Percentiles rank a stretch among this genome's conserved stretches.
These are phyloP conservation scores for Strix aluco DNA, from an alignment of 2,113 vertebrate genomes.

Conservation along the genomic window DNA sequence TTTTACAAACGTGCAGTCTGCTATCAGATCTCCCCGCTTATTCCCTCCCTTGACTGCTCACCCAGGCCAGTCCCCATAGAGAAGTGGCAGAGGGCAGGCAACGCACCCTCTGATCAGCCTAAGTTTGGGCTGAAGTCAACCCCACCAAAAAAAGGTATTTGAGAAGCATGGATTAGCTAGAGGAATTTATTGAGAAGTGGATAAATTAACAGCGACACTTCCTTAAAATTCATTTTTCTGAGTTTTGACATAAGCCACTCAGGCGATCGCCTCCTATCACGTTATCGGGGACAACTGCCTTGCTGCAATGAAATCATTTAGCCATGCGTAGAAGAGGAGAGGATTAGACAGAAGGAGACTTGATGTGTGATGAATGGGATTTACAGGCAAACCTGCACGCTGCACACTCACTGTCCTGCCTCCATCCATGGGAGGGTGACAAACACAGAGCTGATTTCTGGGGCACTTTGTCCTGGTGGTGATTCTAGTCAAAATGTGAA, in stretches of 20 bases:
- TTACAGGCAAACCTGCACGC: not conserved
- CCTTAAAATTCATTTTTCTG: not conserved
- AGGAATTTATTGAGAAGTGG: not conserved
- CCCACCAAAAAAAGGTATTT: not conserved
- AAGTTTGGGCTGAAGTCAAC: not conserved
- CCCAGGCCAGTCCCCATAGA: not conserved
- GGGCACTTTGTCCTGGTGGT: not conserved
- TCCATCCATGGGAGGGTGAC: not conserved
- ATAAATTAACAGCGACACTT: not conserved
- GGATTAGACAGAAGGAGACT: conserved; percentile 3
- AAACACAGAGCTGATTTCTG: not conserved
- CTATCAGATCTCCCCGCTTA: not conserved
- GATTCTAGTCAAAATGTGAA: not conserved
- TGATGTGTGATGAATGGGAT: conserved; percentile 17
- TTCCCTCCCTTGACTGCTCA: not conserved
- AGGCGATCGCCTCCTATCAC: not conserved
- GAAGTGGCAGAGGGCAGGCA: not conserved
- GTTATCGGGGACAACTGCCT: not conserved
- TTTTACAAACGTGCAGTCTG: not conserved
- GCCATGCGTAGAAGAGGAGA: not conserved
- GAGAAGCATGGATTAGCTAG: not conserved
- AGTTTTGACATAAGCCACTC: not conserved
- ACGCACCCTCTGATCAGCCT: not conserved
- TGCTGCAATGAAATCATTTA: conserved; percentile 22
- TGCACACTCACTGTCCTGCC: not conserved